Evolutionary conservation across 2,888 invertebrate species (phyloP).

Genomic region (Parnassius glacialis): DNA sequence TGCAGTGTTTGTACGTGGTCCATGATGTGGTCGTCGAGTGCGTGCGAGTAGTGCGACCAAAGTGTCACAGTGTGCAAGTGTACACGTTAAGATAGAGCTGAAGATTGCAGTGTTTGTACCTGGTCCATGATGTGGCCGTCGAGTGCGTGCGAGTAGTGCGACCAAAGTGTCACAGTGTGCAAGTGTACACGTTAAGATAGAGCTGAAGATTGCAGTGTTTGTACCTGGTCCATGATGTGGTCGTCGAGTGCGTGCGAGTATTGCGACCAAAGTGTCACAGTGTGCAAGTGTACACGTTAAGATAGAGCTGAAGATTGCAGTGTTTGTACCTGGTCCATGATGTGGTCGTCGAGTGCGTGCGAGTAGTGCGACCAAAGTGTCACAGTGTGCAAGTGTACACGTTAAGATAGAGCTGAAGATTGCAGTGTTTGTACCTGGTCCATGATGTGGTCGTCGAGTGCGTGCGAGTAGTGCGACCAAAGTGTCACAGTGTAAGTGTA

Average conservation of each 20-base stretch:
- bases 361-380: slow-evolving; percentile 49
- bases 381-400: background rate
- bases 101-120: slow-evolving; percentile 37
- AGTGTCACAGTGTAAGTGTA: background rate
- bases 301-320: no score
- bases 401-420: no score
- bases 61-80: background rate
- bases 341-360: slow-evolving; percentile 63
- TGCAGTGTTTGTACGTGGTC: slow-evolving; percentile 51
- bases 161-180: background rate
- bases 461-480: slow-evolving; percentile 56
- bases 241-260: slow-evolving; percentile 70
- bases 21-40: slow-evolving; percentile 67
- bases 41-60: slow-evolving; percentile 56
- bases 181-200: no score
- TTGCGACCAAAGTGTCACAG: slow-evolving; percentile 30
- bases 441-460: slow-evolving; percentile 67
- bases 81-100: no score
- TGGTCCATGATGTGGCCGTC: slow-evolving; percentile 72
- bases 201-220: background rate
- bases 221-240: slow-evolving; percentile 69
- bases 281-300: background rate
- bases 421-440: slow-evolving; percentile 51
- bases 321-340: slow-evolving; percentile 63
- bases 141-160: slow-evolving; percentile 62